These are phyloP conservation scores for Antedon mediterranea DNA, from an alignment of 53 echinoderm and acorn worm species.

Conservation along the genomic window DNA sequence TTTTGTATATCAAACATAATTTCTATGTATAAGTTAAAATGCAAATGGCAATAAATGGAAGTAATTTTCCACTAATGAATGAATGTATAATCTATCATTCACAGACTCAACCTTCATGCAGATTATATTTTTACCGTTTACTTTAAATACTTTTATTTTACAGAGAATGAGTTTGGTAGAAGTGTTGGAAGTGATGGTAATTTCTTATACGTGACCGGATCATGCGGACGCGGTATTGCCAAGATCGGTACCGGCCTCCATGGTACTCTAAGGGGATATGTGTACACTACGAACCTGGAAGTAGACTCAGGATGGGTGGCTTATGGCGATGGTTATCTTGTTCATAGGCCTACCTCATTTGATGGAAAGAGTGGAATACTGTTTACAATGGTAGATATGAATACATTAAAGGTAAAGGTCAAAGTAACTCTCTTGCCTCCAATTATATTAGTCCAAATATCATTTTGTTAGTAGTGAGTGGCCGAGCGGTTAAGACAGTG, in stretches of 20 bases:
- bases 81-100: too few species aligned
- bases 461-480: too few species aligned
- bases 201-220: slow-evolving; percentile 58
- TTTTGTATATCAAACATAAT: too few species aligned
- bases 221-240: slow-evolving; percentile 55
- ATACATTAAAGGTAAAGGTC: slow-evolving; percentile 50
- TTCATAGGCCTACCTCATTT: slow-evolving; percentile 51
- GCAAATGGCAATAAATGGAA: too few species aligned
- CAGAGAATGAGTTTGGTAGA: slow-evolving; percentile 46
- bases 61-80: too few species aligned
- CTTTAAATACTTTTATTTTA: not conserved
- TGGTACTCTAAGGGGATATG: slow-evolving; percentile 68
- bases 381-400: slow-evolving; percentile 26
- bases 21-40: too few species aligned
- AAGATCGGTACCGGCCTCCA: slow-evolving; percentile 66
- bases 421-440: too few species aligned
- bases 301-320: slow-evolving; percentile 61
- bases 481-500: too few species aligned
- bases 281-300: slow-evolving; percentile 45
- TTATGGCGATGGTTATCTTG: slow-evolving; percentile 26
- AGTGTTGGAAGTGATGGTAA: slow-evolving; percentile 56
- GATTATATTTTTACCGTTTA: not conserved
- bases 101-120: too few species aligned
- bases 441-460: too few species aligned
- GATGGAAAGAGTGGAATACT: slow-evolving; percentile 34